Percentiles rank a stretch among this genome's conserved stretches.
These are phyloP conservation scores for Aphodius granarius DNA, from an alignment of 2,888 invertebrate genomes.

Conservation along the genomic window DNA sequence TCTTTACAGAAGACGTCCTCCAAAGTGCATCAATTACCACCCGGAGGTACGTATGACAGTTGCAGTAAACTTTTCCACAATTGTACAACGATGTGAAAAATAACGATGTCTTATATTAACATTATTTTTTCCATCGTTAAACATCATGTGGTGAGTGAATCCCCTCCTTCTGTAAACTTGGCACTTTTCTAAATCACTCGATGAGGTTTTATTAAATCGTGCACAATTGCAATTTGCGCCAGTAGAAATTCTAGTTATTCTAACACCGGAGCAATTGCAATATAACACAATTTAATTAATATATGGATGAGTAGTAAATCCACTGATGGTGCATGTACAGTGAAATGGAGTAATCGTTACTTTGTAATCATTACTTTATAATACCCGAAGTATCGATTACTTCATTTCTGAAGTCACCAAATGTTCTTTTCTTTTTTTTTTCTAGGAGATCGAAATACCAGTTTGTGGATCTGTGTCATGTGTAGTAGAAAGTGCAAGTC, in stretches of 20 bases:
- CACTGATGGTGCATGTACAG: too few relatives aligned
- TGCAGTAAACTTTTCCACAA: neutral
- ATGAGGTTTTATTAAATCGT: neutral
- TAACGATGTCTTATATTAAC: neutral
- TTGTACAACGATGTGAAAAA: neutral
- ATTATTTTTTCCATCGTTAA: neutral
- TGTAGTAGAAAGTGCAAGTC: slow-evolving; percentile 35
- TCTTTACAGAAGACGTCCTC: slow-evolving; percentile 72
- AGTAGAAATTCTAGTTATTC: neutral
- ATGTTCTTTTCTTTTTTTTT: slow-evolving; percentile 29
- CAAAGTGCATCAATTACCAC: slow-evolving; percentile 86
- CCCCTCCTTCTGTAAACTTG: neutral
- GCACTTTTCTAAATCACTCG: too few relatives aligned
- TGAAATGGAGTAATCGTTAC: too few relatives aligned
- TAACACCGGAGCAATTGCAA: neutral
- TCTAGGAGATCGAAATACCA: slow-evolving; percentile 68
- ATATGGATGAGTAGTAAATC: neutral
- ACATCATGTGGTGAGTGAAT: neutral
- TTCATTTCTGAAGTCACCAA: neutral
- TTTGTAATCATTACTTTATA: too few relatives aligned
- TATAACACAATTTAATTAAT: neutral
- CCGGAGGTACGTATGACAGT: slow-evolving; percentile 66
- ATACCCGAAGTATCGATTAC: too few relatives aligned
- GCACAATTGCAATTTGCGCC: neutral
- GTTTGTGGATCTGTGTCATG: slow-evolving; percentile 60